Base-by-base conservation (phyloP, 1,140 invertebrate genomes). In the Procambarus clarkii region DNA sequence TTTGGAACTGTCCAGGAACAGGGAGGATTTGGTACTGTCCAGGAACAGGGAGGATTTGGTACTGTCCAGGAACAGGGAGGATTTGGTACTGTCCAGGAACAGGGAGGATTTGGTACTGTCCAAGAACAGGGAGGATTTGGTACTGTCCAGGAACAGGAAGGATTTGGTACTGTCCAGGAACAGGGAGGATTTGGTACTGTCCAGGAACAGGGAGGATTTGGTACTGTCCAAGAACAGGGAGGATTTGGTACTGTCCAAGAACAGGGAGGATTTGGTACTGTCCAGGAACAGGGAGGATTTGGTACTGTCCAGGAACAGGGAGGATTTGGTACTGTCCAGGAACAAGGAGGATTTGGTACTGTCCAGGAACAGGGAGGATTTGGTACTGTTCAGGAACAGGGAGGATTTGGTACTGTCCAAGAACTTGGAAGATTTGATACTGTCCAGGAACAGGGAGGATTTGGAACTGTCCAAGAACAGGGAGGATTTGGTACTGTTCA, bases 101-200 rank as follows among this genome's bases (percentile, higher is more conserved):
- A 58, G n/a, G 48, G 15, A 71, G 60, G 45, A n/a, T 86, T 78
- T 34, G 50, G 81, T 45, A 11, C 69, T 54, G 60, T 69, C 21
- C 81, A 58, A 60, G 74, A n/a, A 11, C 80, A 90, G 84, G 71
- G 13, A 76, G 80, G 88, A 71, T 74, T 74, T 54, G 48, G 54
- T 21, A 34, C 50, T 46, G 21, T 0, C 84, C 78, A 90, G 18
- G 71, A 34, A 45, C 84, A 87, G 34, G 64, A 5, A 71, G 45
- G 8, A 90, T 58, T 77, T 4, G 46, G 54, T 24, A 21, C 64
- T 50, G n/a, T 15, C 64, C 86, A 71, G 11, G 24, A 58, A 3
- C 64, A 71, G 24, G 69, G 1, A 86, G 60, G 64, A 71, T 71
- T 74, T 3, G 80, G 50, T 13, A 44, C 46, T 44, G 50, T 3